Conservation (phyloP, 2,888 invertebrate genomes). For the Trilocha varians region DNA sequence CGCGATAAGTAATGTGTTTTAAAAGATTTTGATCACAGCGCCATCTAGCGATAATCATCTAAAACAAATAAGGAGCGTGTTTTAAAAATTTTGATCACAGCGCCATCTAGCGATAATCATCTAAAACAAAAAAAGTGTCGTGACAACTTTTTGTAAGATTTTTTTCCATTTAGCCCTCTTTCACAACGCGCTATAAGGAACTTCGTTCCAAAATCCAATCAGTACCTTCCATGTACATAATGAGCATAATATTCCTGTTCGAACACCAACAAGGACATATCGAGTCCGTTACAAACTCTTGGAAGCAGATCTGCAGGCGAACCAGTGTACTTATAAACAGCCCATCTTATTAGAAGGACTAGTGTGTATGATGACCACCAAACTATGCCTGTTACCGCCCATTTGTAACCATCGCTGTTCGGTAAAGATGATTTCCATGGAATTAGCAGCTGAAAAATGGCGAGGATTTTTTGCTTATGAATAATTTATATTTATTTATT, state of each 20-base stretch:
- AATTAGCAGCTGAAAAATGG: conserved; percentile 31
- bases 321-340: conserved; percentile 23
- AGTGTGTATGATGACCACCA: conserved; percentile 47
- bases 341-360: conserved; percentile 25
- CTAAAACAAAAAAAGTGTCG: too few relatives aligned
- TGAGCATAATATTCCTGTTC: conserved; percentile 56
- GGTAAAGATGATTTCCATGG: conserved; percentile 36
- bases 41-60: too few relatives aligned
- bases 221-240: conserved; percentile 63
- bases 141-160: too few relatives aligned
- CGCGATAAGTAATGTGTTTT: too few relatives aligned
- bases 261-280: conserved; percentile 50
- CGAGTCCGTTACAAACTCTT: conserved; percentile 38
- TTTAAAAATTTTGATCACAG: too few relatives aligned
- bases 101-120: too few relatives aligned
- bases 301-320: conserved; percentile 24
- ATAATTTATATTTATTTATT: background rate
- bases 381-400: conserved; percentile 36
- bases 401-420: conserved; percentile 39
- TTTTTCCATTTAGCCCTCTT: too few relatives aligned
- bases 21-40: too few relatives aligned
- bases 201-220: too few relatives aligned
- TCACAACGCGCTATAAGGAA: too few relatives aligned
- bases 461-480: background rate
- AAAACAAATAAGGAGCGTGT: too few relatives aligned